Evolutionary conservation across 2,113 vertebrate genomes (phyloP).

Genomic region (Neopipo cinnamomea): DNA sequence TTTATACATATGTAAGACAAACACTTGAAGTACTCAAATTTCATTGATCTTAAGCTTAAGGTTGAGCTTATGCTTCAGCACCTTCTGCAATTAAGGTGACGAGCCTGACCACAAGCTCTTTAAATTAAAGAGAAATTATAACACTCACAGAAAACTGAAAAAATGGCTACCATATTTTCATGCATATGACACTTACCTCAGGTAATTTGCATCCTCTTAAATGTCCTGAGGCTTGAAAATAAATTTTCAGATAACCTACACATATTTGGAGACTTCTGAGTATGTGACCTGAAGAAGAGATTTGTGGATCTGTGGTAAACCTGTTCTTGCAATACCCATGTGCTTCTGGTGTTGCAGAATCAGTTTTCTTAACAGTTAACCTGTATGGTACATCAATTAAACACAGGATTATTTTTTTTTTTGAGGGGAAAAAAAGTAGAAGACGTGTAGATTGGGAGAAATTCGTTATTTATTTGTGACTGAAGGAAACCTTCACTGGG

Average conservation of each 20-base stretch:
- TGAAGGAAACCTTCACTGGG: not conserved
- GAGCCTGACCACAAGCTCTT: not conserved
- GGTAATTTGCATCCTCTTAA: not conserved
- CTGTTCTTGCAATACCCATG: not conserved
- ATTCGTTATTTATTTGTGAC: not conserved
- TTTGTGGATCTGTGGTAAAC: not conserved
- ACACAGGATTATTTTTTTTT: not conserved
- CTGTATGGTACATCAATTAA: not conserved
- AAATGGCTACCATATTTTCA: not conserved
- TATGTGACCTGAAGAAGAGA: not conserved
- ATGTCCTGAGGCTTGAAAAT: not conserved
- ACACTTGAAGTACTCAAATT: not conserved
- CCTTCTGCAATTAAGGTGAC: not conserved
- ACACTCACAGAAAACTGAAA: not conserved
- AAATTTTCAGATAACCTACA: not conserved
- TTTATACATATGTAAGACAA: not conserved
- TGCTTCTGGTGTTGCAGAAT: not conserved
- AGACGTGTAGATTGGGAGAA: not conserved
- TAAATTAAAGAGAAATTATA: conserved; percentile 2
- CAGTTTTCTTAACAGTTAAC: not conserved
- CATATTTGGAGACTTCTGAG: not conserved
- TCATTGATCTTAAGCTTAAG: not conserved
- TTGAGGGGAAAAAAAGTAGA: not conserved
- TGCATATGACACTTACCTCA: not conserved
- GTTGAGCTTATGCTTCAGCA: not conserved